These are phyloP conservation scores for Trachythela sp. DNA, from an alignment of 64 coral and sea anemone genomes.

Conservation along the genomic window DNA sequence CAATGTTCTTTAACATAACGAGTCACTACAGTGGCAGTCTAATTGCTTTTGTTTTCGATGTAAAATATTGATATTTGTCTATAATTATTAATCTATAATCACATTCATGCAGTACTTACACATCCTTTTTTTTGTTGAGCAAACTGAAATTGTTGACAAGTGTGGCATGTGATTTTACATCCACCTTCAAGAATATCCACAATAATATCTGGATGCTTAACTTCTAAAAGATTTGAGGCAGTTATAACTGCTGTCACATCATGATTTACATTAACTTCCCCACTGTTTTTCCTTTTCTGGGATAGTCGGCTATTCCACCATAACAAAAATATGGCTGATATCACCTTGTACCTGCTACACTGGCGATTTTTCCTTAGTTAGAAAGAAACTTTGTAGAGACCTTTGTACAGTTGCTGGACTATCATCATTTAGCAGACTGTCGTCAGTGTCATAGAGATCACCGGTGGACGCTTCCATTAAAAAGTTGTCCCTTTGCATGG, in stretches of 20 bases:
- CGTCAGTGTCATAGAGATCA: background rate
- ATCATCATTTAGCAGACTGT: background rate
- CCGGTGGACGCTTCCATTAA: background rate
- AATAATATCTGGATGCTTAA: constrained; percentile 8
- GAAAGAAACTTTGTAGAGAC: background rate
- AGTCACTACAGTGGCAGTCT: too few species aligned
- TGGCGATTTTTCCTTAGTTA: background rate
- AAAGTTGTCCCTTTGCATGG: too few species aligned
- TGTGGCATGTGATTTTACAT: background rate
- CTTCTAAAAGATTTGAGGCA: background rate
- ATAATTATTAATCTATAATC: background rate
- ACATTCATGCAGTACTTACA: background rate
- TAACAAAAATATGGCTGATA: background rate
- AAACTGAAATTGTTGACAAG: background rate
- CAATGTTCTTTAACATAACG: too few species aligned
- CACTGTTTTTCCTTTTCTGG: background rate
- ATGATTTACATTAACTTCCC: background rate
- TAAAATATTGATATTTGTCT: background rate
- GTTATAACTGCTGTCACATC: background rate
- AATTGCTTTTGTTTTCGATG: too few species aligned
- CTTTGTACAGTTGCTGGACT: background rate
- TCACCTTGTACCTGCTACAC: background rate
- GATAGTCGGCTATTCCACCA: background rate
- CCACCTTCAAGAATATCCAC: background rate
- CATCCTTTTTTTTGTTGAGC: background rate